Evolutionary conservation across 2,113 vertebrate genomes (phyloP).

Genomic region (Paradisaea rubra): DNA sequence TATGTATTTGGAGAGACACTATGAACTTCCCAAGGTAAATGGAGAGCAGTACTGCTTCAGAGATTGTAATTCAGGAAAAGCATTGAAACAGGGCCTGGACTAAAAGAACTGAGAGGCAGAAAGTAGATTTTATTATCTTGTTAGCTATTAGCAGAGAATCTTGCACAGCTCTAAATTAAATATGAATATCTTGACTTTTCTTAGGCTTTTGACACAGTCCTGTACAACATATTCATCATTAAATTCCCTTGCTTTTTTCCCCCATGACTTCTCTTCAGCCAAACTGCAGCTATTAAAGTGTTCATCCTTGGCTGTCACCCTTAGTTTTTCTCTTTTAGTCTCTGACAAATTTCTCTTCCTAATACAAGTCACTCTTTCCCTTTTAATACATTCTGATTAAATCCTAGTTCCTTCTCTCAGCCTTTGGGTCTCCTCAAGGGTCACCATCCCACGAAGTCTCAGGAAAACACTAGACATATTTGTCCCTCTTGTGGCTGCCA

Average conservation of each 20-base stretch:
- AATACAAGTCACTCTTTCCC: neutral
- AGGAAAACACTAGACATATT: neutral
- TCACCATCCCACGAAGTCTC: neutral
- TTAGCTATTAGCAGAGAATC: neutral
- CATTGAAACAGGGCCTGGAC: fast-evolving
- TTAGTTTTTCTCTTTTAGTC: neutral
- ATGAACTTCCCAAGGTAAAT: neutral
- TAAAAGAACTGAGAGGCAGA: neutral
- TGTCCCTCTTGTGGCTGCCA: neutral
- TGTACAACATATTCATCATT: neutral
- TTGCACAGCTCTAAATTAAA: neutral
- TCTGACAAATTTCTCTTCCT: neutral
- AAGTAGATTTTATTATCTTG: neutral
- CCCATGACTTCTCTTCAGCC: neutral
- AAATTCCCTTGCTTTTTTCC: neutral
- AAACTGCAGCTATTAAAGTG: neutral
- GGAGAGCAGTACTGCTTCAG: neutral
- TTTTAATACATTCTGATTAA: neutral
- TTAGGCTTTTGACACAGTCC: neutral
- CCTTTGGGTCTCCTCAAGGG: neutral
- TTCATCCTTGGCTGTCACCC: neutral
- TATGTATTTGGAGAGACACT: neutral
- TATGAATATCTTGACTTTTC: neutral
- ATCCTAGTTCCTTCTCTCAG: neutral
- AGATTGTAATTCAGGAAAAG: neutral